These are phyloP conservation scores for Dryomyza anilis DNA, from an alignment of 2,888 invertebrate genomes.

Conservation along the genomic window DNA sequence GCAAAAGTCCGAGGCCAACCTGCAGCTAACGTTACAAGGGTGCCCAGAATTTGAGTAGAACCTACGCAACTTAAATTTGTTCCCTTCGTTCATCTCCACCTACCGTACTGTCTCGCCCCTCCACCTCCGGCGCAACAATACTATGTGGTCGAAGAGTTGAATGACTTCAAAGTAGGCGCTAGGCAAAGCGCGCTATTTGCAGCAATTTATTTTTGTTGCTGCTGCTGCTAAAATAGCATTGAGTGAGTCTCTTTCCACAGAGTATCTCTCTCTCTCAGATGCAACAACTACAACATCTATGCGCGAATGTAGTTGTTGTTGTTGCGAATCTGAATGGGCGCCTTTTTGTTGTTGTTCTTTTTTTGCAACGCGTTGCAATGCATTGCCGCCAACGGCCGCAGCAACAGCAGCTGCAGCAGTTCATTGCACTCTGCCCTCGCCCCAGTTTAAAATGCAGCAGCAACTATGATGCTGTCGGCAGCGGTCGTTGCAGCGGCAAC, in stretches of 20 bases:
- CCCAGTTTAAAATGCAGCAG: slow-evolving; percentile 48
- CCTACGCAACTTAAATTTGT: neutral
- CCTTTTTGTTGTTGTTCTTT: too few relatives aligned
- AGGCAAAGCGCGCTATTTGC: too few relatives aligned
- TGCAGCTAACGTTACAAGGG: too few relatives aligned
- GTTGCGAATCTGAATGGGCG: slow-evolving; percentile 36
- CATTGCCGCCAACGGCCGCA: slow-evolving; percentile 31
- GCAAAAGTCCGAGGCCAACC: too few relatives aligned
- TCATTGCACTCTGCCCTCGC: slow-evolving; percentile 61
- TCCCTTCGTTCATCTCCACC: neutral
- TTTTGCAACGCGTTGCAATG: slow-evolving; percentile 24
- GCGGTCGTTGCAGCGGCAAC: slow-evolving; percentile 11
- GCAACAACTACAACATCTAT: too few relatives aligned
- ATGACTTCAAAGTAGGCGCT: too few relatives aligned
- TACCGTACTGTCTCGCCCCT: neutral
- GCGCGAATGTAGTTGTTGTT: slow-evolving; percentile 50
- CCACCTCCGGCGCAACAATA: too few relatives aligned
- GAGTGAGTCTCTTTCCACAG: too few relatives aligned
- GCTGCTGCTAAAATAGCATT: slow-evolving; percentile 42
- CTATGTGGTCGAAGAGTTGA: too few relatives aligned
- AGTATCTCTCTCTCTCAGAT: too few relatives aligned
- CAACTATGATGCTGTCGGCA: slow-evolving; percentile 19
- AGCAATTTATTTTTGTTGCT: slow-evolving; percentile 9
- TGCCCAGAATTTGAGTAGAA: too few relatives aligned
- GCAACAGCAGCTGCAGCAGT: slow-evolving; percentile 43